A percentile compares a stretch with the other conserved stretches of the same genome.
Conservation (phyloP, 1,140 invertebrate species). For the Sycophila sp. region DNA sequence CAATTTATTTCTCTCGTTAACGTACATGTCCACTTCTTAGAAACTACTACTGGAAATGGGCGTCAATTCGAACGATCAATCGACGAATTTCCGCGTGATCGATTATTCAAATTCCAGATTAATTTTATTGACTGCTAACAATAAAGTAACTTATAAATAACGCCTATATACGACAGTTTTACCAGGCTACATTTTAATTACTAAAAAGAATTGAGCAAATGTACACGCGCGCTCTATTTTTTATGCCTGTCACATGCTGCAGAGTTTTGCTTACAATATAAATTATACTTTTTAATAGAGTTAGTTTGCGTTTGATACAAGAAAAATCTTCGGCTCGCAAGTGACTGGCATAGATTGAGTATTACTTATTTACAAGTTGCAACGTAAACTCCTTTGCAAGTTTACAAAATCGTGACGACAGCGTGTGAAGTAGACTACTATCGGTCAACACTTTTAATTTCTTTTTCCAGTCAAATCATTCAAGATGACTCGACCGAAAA, state of each 20-base stretch:
- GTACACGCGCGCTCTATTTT: conserved; percentile 46
- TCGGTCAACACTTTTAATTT: not conserved
- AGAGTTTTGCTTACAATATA: conserved; percentile 31
- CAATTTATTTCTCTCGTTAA: conserved; percentile 52
- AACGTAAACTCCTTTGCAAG: not conserved
- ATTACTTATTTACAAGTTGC: conserved; percentile 31
- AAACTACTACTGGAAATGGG: conserved; percentile 37
- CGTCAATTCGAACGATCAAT: conserved; percentile 25
- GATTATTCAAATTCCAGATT: conserved; percentile 22
- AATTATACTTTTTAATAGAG: not conserved
- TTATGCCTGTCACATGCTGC: conserved; percentile 41
- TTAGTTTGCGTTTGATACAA: conserved; percentile 8
- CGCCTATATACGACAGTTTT: conserved; percentile 30
- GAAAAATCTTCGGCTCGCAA: conserved; percentile 21
- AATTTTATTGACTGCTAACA: conserved; percentile 9
- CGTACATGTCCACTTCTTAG: conserved; percentile 44
- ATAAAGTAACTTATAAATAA: conserved; percentile 40
- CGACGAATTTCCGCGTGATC: conserved; percentile 2
- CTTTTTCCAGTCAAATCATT: conserved; percentile 23
- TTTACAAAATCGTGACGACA: not conserved
- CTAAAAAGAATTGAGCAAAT: conserved; percentile 41
- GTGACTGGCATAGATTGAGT: conserved; percentile 32
- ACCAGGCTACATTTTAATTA: conserved; percentile 39
- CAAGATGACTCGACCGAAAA: conserved; percentile 6
- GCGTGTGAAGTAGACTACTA: not conserved